Base-by-base conservation (phyloP, 1,140 invertebrate species). In the Brachystomella parvula region DNA sequence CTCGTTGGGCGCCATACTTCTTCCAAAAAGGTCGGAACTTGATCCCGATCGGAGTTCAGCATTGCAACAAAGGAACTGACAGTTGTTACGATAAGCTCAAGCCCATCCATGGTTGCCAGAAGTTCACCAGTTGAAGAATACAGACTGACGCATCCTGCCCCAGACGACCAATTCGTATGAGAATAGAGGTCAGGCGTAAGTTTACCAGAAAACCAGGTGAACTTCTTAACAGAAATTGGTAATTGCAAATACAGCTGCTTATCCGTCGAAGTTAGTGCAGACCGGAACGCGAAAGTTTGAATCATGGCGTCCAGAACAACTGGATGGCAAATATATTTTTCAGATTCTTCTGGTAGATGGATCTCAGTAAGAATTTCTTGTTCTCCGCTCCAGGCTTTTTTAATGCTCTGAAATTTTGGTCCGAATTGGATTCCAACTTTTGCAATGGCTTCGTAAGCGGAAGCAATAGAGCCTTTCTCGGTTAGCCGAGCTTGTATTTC, bases 351-450 rank as follows among this genome's bases (percentile, higher is more conserved):
- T 9, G 30, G 30, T 3, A 39, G 15, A 15, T 39, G 26, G 24
- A 62, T 24, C 19, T 32, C 3, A 3, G 60, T 29, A 3, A 62
- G 24, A 62, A 35, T 35, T 39, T 62, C 60, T 39, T 60, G 33
- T 53, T 61, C 62, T 0, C 63, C 30, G 33, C 29, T 56, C 62
- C 39, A 70, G 28, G 59, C 53, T 61, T 58, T 26, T 3, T 19
- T 17, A 0, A 70, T 31, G 29, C 56, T 64, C 59, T 64, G 65
- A 33, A 67, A 70, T 28, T 29, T 49, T 28, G 56, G 49, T 0
- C 69, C 69, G 58, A 70, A 70, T n/a, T 60, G 19, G 15, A 70
- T 29, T 26, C 69, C 69, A 0, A 29, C 9, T 35, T 67, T 58
- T 0, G 62, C 47, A 6, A 62, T 21, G 26, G 30, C 56, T 12